Evolutionary conservation across 2,113 vertebrate species (phyloP).

Genomic region (Cyanocitta stelleri): DNA sequence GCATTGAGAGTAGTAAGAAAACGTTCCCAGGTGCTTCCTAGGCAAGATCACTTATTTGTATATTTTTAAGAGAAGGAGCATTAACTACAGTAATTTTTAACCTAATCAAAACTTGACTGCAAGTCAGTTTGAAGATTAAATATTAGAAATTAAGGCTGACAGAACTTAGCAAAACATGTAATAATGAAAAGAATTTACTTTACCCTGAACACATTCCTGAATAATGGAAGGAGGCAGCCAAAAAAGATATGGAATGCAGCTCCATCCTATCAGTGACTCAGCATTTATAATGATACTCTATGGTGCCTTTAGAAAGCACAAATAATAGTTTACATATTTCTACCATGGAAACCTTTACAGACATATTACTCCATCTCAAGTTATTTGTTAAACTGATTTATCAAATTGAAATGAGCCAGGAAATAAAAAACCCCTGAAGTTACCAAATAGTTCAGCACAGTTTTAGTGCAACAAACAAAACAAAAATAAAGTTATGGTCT

Average conservation of each 20-base stretch:
- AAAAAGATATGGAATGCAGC: background rate
- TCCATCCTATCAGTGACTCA: background rate
- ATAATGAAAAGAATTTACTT: background rate
- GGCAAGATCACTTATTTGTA: background rate
- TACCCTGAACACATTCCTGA: background rate
- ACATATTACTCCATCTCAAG: constrained; percentile 50
- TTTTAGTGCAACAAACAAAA: background rate
- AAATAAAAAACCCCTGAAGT: background rate
- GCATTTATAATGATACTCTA: background rate
- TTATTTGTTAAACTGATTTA: background rate
- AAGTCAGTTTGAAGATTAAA: background rate
- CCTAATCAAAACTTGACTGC: background rate
- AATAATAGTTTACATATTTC: background rate
- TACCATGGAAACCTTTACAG: constrained; percentile 11
- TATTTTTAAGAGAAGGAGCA: background rate
- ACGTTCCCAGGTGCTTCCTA: background rate
- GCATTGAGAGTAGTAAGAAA: background rate
- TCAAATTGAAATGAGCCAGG: constrained; percentile 45
- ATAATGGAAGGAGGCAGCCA: background rate
- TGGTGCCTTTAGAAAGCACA: background rate
- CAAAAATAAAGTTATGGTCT: background rate
- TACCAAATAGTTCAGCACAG: background rate
- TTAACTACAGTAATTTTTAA: background rate
- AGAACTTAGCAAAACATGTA: background rate
- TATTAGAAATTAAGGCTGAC: background rate